A percentile compares a stretch with the other conserved stretches of the same genome.
Conservation (phyloP, 2,888 invertebrate species). For the Drosophila monieri region DNA sequence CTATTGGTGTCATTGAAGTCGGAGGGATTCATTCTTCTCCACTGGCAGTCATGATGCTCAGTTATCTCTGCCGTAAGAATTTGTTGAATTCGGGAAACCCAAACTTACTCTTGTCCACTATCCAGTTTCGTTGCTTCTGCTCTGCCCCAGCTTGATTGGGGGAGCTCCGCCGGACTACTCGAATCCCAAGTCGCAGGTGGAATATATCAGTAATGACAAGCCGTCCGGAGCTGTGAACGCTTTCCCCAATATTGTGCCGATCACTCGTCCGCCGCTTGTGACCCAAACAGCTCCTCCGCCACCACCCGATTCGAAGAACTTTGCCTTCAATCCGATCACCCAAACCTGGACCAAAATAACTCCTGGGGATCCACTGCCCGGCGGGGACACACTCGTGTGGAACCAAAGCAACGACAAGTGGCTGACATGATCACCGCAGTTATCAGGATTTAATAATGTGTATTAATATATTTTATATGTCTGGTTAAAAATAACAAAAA, state of each 20-base stretch:
- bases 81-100: background rate
- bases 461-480: conserved; percentile 7
- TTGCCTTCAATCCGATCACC: conserved; percentile 70
- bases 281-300: conserved; percentile 69
- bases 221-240: conserved; percentile 9
- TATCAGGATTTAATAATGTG: background rate
- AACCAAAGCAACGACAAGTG: conserved; percentile 82
- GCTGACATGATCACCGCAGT: conserved; percentile 63
- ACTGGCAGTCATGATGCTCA: conserved; percentile 15
- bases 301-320: conserved; percentile 72
- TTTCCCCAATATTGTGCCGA: conserved; percentile 62
- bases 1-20: background rate
- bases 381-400: conserved; percentile 75
- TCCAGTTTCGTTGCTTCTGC: conserved; percentile 40
- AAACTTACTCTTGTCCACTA: background rate
- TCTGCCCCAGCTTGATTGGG: conserved; percentile 17
- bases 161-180: conserved; percentile 47
- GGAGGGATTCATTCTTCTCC: background rate
- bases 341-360: conserved; percentile 74
- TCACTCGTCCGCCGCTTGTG: conserved; percentile 61
- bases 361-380: conserved; percentile 68
- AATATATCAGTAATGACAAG: conserved; percentile 66
- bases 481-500: background rate
- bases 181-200: conserved; percentile 81
- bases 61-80: conserved; percentile 47